Percentiles rank a stretch among this genome's conserved stretches.
Conservation (phyloP, 2,113 vertebrate genomes). For the Calidris pugnax region DNA sequence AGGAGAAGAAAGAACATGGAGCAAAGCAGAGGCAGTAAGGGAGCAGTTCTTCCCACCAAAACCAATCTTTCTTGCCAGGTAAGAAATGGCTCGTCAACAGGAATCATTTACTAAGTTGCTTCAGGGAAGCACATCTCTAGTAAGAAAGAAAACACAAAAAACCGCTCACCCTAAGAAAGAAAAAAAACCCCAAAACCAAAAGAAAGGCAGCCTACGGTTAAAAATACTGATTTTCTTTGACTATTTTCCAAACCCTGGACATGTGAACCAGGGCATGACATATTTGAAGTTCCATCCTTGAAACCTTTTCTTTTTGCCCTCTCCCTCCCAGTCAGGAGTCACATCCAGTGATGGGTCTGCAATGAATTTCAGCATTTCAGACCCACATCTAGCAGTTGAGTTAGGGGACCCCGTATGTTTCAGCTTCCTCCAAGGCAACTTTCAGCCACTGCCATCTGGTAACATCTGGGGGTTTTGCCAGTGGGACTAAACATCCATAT, state of each 20-base stretch:
- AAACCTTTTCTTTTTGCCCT: background rate
- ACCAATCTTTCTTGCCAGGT: background rate
- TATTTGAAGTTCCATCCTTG: background rate
- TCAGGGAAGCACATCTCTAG: background rate
- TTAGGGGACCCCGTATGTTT: background rate
- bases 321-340: background rate
- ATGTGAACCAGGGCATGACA: background rate
- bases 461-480: background rate
- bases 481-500: background rate
- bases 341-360: background rate
- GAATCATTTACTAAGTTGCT: background rate
- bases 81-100: background rate
- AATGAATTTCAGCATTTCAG: background rate
- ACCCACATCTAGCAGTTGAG: background rate
- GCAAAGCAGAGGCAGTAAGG: background rate
- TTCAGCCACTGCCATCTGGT: background rate
- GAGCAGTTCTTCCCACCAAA: background rate
- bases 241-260: background rate
- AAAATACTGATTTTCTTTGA: background rate
- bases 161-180: background rate
- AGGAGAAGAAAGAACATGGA: background rate
- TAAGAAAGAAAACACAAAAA: background rate
- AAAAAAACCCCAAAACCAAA: background rate
- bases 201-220: background rate
- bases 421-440: background rate